Base-by-base conservation (phyloP, 1,140 invertebrate genomes). In the Argopecten irradians region DNA sequence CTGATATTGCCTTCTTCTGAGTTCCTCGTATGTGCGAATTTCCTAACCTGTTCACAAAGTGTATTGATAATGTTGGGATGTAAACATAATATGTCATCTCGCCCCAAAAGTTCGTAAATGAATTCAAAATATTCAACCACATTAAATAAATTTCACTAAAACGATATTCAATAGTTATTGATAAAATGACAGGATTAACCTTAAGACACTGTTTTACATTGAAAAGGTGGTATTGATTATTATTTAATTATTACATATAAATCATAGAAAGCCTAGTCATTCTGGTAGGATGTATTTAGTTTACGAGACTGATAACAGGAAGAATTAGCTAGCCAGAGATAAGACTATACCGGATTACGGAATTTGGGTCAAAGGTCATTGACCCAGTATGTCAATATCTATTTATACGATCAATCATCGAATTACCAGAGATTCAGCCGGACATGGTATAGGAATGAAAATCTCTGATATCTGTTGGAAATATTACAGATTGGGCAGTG, bases 41-140 rank as follows among this genome's bases (percentile, higher is more conserved):
- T 71, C 55, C 55, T 71, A 71, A 71, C 55, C 55, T 71, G 55
- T 71, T 71, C 55, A 71, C 55, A 71, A 71, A 71, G 22, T 11
- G 22, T 28, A 71, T 71, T 16, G 7, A 28, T 71, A 71, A 71
- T 71, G 55, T 71, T 71, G 55, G 22, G 55, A 28, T 71, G n/a
- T n/a, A 71, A 8, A 71, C 22, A 71, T 7, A 71, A 71, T 28
- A n/a, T 5, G 55, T 28, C 16, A n/a, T 71, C 55, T 46, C 43
- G 9, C 19, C 14, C 43, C 1, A 19, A 46, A 3, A 46, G 43
- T 46, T 46, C 43, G 1, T n/a, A n/a, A 46, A 46, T 8, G 1
- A 16, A 19, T 46, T 46, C 14, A 46, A 71, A 71, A 5, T 28
- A 16, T 71, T 71, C 43, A 46, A 19, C 43, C n/a, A n/a, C n/a